Evolutionary conservation across 1,140 invertebrate genomes (phyloP).

Genomic region (Thaumetopoea pityocampa): DNA sequence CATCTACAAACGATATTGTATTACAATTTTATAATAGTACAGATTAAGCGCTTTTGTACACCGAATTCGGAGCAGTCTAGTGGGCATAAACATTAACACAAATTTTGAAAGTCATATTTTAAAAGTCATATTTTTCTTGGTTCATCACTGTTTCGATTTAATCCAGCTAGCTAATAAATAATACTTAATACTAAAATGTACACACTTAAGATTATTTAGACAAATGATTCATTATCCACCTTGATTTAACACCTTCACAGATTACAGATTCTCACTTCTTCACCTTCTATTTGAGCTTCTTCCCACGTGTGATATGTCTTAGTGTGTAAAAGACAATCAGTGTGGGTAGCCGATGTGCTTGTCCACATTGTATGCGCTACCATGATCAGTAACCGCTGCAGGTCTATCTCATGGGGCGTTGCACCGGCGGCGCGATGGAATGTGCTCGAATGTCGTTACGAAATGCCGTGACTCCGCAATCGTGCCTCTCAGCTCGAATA

Average conservation of each 20-base stretch:
- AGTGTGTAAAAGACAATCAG: constrained; percentile 3
- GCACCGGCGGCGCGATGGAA: constrained; percentile 58
- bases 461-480: constrained; percentile 62
- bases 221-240: constrained; percentile 4
- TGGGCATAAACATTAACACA: too few species aligned
- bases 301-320: constrained; percentile 8
- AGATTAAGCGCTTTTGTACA: too few species aligned
- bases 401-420: constrained; percentile 58
- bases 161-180: too few species aligned
- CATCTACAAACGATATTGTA: too few species aligned
- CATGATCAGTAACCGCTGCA: constrained; percentile 53
- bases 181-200: too few species aligned
- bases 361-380: constrained; percentile 16
- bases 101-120: too few species aligned
- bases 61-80: too few species aligned
- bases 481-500: constrained; percentile 40
- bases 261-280: constrained; percentile 15
- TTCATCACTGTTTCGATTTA: too few species aligned
- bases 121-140: too few species aligned
- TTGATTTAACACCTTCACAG: constrained; percentile 22
- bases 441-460: constrained; percentile 65
- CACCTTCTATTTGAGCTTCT: constrained; percentile 5
- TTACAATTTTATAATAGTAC: too few species aligned
- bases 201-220: constrained; percentile 6
- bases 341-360: constrained; percentile 13